These are phyloP conservation scores for Tetramorium simillimum DNA, from an alignment of 1,140 invertebrate genomes.

Conservation along the genomic window DNA sequence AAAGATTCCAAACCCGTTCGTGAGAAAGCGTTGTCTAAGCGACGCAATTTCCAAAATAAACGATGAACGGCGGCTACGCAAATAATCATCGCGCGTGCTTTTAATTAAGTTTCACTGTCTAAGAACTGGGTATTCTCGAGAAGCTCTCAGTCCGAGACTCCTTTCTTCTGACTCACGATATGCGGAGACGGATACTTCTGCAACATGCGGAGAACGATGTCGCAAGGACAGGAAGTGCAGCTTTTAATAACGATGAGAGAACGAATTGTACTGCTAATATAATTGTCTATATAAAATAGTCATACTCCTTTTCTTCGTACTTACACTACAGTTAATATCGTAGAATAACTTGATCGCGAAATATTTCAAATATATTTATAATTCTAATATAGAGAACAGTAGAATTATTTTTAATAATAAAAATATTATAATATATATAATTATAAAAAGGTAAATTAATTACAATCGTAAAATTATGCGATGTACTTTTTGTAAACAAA, in stretches of 20 bases:
- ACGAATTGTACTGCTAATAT: not conserved
- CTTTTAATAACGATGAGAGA: slow-evolving; percentile 8
- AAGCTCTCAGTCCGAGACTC: slow-evolving; percentile 72
- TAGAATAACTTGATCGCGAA: not conserved
- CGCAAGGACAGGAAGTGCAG: not conserved
- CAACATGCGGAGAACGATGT: not conserved
- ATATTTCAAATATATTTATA: not conserved
- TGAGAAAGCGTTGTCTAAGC: slow-evolving; percentile 73
- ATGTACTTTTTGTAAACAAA: not conserved
- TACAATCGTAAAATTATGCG: not conserved
- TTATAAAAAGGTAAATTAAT: not conserved
- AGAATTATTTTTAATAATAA: not conserved
- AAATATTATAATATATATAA: not conserved
- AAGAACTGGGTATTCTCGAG: slow-evolving; percentile 65
- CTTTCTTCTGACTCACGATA: slow-evolving; percentile 79
- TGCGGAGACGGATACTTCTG: slow-evolving; percentile 40
- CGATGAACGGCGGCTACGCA: slow-evolving; percentile 81
- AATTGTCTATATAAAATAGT: not conserved
- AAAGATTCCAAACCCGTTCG: slow-evolving; percentile 55
- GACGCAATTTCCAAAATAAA: slow-evolving; percentile 86
- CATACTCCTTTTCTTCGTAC: not conserved
- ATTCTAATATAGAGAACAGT: not conserved
- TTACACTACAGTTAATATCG: not conserved
- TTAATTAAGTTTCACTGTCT: slow-evolving; percentile 85
- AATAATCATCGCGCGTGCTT: slow-evolving; percentile 86